Base-by-base conservation (phyloP, 2,797 vertebrate species). In the Ceryle rudis region DNA sequence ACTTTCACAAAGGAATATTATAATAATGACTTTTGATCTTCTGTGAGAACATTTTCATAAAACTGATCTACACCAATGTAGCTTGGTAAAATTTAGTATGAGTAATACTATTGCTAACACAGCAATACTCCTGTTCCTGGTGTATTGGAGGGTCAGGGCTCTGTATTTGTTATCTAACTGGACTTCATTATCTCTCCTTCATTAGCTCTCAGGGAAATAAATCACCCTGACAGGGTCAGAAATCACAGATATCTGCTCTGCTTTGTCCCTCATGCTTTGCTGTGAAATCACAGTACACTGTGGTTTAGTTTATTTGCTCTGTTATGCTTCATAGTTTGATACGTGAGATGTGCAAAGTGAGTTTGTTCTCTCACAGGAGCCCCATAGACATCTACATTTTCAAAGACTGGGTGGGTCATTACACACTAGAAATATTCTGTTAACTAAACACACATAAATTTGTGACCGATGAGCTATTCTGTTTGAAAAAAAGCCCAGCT, bases 401-500 rank as follows among this genome's bases (percentile, higher is more conserved):
- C 65, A 80, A 92, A 86, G 52, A 42, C 73, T 42, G 77, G 70
- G 70, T 82, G n/a, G 57, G 35, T 54, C 96, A 61, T 57, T 58
- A 16, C 26, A 88, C 64, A 67, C 67, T 74, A 94, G 91, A 94
- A 94, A 95, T 71, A 58, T n/a, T 89, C 41, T 84, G 44, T 83
- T 96, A 97, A 72, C 85, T 52, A 75, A 95, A 82, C 75, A 89
- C 51, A 84, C 52, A 78, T 81, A 89, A 86, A 15, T 81, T 92
- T 33, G 41, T 94, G 89, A 90, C 71, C 74, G 69, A 72, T 20
- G 28, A 71, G 67, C 39, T 73, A 28, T 39, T 85, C 58, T 64
- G 35, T 39, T 66, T 87, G 83, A 90, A 94, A 96, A 94, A 96
- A 81, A 94, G 14, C 41, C n/a, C n/a, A 33, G 33, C 1, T 46